Evolutionary conservation across 2,888 invertebrate genomes (phyloP).

Genomic region (Drosophila pegasa): DNA sequence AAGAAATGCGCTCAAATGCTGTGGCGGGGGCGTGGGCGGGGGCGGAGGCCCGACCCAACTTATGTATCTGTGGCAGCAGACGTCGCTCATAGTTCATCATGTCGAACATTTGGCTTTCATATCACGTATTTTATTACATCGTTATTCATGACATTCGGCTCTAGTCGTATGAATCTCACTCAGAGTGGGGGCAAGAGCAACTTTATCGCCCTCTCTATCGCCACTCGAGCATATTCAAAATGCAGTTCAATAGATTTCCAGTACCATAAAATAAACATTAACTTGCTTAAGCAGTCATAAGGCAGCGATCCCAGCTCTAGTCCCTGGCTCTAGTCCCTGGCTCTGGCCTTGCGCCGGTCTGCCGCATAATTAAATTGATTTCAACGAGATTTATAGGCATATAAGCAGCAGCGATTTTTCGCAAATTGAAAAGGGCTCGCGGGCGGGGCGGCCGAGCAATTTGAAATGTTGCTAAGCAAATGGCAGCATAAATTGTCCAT

Average conservation of each 20-base stretch:
- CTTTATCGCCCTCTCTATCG: slow-evolving; percentile 39
- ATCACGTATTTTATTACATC: slow-evolving; percentile 80
- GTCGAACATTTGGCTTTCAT: slow-evolving; percentile 65
- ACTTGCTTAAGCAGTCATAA: slow-evolving; percentile 61
- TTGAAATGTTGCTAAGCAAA: slow-evolving; percentile 65
- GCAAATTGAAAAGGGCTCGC: slow-evolving; percentile 65
- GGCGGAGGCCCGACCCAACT: background rate
- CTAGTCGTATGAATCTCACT: slow-evolving; percentile 50
- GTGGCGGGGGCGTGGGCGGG: background rate
- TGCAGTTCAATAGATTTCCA: slow-evolving; percentile 75
- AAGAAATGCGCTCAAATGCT: slow-evolving; percentile 55
- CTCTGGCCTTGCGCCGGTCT: background rate
- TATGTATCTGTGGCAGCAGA: slow-evolving; percentile 28
- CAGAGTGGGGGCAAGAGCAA: no score
- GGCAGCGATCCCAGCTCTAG: background rate
- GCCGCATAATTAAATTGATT: slow-evolving; percentile 74
- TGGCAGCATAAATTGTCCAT: slow-evolving; percentile 64
- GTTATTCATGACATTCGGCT: slow-evolving; percentile 74
- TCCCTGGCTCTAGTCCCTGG: background rate
- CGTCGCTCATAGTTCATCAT: slow-evolving; percentile 69
- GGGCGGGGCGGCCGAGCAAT: slow-evolving; percentile 21
- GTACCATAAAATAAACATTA: slow-evolving; percentile 75
- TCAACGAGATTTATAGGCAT: slow-evolving; percentile 59
- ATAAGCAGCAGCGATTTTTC: slow-evolving; percentile 53
- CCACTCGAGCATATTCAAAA: slow-evolving; percentile 63